Conservation (phyloP, 2,113 vertebrate species). For the Helogale parvula region DNA sequence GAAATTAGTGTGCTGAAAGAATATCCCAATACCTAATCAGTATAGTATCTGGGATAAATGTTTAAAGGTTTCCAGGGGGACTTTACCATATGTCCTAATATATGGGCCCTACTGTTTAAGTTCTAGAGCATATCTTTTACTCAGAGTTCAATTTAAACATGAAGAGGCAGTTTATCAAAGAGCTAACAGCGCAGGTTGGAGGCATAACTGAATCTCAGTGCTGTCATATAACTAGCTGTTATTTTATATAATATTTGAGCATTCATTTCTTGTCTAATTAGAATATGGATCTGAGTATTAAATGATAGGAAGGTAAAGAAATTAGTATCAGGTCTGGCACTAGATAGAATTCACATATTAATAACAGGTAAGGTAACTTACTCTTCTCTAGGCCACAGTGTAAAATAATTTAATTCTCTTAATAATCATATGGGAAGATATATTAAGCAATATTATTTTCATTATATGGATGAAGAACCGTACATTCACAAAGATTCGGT, state of each 20-base stretch:
- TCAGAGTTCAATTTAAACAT: neutral
- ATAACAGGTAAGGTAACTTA: neutral
- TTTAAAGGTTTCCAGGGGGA: neutral
- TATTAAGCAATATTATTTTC: conserved; percentile 28
- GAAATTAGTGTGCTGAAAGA: neutral
- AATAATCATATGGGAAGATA: conserved; percentile 7
- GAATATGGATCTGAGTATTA: neutral
- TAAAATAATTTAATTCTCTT: conserved; percentile 42
- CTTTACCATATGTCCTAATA: neutral
- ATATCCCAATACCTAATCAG: neutral
- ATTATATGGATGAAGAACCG: neutral
- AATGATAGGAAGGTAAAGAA: neutral
- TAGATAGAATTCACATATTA: neutral
- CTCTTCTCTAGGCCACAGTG: neutral
- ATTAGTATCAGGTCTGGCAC: neutral
- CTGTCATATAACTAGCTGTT: neutral
- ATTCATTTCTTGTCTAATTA: neutral
- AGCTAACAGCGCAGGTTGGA: neutral
- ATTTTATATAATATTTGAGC: neutral
- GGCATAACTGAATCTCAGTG: neutral
- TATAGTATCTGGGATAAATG: neutral
- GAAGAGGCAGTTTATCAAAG: neutral
- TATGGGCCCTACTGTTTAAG: neutral
- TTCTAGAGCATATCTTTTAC: neutral
- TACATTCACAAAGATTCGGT: neutral